These are phyloP conservation scores for Sebastes matsubarae DNA, from an alignment of 2,797 vertebrate genomes.

Conservation along the genomic window DNA sequence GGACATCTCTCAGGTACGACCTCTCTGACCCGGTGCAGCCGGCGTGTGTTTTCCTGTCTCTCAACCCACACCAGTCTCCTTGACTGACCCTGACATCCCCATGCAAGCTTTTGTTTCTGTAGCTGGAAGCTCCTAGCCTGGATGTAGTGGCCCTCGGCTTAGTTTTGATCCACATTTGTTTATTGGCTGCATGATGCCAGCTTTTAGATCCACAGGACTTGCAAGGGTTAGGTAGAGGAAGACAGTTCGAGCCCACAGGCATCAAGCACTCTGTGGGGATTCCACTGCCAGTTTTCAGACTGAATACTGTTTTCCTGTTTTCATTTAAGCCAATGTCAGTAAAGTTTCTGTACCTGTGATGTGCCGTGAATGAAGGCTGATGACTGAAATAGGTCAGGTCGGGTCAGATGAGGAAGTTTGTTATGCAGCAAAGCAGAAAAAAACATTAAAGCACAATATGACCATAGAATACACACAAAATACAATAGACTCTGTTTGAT, in stretches of 20 bases:
- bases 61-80: constrained; percentile 18
- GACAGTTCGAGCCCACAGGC: not conserved
- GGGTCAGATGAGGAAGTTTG: not conserved
- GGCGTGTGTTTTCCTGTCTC: constrained; percentile 19
- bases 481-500: not conserved
- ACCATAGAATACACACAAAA: not conserved
- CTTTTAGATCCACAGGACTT: constrained; percentile 9
- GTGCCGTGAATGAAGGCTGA: not conserved
- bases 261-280: not conserved
- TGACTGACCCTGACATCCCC: constrained; percentile 24
- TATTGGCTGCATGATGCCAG: not conserved
- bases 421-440: not conserved
- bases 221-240: not conserved
- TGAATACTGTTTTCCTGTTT: not conserved
- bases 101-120: constrained; percentile 15
- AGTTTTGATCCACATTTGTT: constrained; percentile 19
- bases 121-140: constrained; percentile 9
- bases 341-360: not conserved
- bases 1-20: constrained; percentile 96
- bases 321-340: not conserved
- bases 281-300: not conserved
- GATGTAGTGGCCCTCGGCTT: not conserved
- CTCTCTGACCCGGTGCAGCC: constrained; percentile 18
- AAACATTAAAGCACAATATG: not conserved
- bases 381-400: constrained; percentile 1